Percentiles rank a stretch among this genome's conserved stretches.
Evolutionary conservation across 2,113 vertebrate genomes (phyloP).

Genomic region (Scalopus aquaticus): DNA sequence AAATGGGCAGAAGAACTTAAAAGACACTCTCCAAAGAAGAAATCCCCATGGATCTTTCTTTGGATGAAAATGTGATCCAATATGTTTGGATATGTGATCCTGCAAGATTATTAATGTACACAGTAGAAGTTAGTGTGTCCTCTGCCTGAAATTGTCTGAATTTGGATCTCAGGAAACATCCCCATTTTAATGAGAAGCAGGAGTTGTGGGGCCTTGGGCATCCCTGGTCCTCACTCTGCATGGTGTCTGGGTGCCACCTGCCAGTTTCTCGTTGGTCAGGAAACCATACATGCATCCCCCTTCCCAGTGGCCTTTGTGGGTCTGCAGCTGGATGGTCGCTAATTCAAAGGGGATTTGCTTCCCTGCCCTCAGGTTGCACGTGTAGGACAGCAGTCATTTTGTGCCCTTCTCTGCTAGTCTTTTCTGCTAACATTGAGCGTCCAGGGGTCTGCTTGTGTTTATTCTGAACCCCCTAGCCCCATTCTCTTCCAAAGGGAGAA

Average conservation of each 20-base stretch:
- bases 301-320: not conserved
- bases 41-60: not conserved
- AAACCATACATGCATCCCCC: fast-evolving
- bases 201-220: not conserved
- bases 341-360: not conserved
- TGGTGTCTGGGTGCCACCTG: fast-evolving
- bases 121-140: not conserved
- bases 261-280: not conserved
- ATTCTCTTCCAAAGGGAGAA: not conserved
- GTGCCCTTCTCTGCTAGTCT: not conserved
- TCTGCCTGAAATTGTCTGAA: not conserved
- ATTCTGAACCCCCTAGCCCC: not conserved
- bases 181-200: too few relatives aligned
- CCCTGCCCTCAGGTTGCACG: not conserved
- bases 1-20: too few relatives aligned
- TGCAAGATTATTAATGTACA: not conserved
- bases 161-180: not conserved
- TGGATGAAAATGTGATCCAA: not conserved
- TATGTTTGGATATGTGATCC: not conserved
- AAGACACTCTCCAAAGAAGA: too few relatives aligned
- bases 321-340: fast-evolving
- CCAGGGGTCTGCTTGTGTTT: not conserved
- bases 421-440: not conserved
- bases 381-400: not conserved
- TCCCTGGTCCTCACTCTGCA: not conserved